Conservation (phyloP, 2,888 invertebrate species). For the Drosophila tripunctata region DNA sequence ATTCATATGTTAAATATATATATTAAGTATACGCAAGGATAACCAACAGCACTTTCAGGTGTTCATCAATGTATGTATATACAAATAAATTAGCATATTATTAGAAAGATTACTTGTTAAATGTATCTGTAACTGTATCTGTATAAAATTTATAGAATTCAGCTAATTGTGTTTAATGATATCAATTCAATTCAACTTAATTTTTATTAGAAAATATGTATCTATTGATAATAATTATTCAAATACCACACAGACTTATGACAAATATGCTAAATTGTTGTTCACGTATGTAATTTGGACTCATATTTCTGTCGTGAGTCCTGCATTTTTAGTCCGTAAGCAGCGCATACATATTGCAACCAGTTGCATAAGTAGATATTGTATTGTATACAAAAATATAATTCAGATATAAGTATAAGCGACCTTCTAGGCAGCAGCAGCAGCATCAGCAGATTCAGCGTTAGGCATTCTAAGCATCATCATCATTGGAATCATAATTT, state of each 20-base stretch:
- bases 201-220: slow-evolving; percentile 37
- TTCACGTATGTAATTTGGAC: slow-evolving; percentile 29
- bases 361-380: slow-evolving; percentile 16
- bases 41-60: slow-evolving; percentile 49
- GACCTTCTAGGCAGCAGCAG: slow-evolving; percentile 1
- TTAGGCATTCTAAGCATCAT: no score
- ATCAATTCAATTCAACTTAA: slow-evolving; percentile 30
- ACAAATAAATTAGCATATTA: slow-evolving; percentile 10
- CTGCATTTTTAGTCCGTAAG: slow-evolving; percentile 46
- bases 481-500: no score
- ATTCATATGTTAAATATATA: slow-evolving; percentile 9
- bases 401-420: slow-evolving; percentile 7
- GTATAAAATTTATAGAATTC: slow-evolving; percentile 22
- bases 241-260: slow-evolving; percentile 41
- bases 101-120: slow-evolving; percentile 38
- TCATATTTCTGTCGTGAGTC: slow-evolving; percentile 12
- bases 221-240: slow-evolving; percentile 13
- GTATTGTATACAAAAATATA: slow-evolving; percentile 9
- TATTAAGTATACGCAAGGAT: slow-evolving; percentile 43
- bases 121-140: slow-evolving; percentile 17
- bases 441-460: no score
- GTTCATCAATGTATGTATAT: slow-evolving; percentile 39
- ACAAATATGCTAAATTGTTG: slow-evolving; percentile 43
- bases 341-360: slow-evolving; percentile 40
- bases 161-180: slow-evolving; percentile 29